A percentile compares a stretch with the other conserved stretches of the same genome.
Evolutionary conservation across 2,888 invertebrate species (phyloP).

Genomic region (Pachycephus smyrnensis): DNA sequence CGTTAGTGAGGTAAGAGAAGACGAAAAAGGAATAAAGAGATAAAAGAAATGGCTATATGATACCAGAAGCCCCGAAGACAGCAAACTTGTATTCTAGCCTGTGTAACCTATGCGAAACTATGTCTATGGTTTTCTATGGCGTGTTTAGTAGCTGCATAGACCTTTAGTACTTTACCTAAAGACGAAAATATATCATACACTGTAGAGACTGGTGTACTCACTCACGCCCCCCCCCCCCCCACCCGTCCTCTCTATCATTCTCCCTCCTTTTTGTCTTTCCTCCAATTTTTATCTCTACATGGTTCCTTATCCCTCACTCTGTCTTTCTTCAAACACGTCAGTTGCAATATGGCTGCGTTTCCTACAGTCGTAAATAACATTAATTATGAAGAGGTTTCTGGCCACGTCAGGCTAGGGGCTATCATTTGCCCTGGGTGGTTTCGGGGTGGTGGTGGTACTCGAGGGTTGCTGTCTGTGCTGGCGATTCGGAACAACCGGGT

Average conservation of each 20-base stretch:
- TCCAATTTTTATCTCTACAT: not conserved
- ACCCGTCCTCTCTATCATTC: not conserved
- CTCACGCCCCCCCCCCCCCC: not conserved
- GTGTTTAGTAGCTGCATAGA: not conserved
- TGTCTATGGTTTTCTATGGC: not conserved
- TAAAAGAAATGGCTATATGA: not conserved
- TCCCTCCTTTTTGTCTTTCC: not conserved
- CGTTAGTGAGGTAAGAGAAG: not conserved
- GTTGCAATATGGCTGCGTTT: conserved; percentile 8
- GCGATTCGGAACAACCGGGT: not conserved
- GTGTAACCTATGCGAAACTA: not conserved
- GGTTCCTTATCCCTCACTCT: not conserved
- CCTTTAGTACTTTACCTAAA: not conserved
- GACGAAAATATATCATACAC: not conserved
- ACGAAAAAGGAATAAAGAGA: not conserved
- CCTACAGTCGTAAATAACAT: conserved; percentile 24
- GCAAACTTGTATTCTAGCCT: no score
- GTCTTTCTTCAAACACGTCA: not conserved
- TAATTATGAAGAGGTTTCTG: conserved; percentile 30
- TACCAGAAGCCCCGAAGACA: not conserved
- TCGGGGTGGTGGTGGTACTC: not conserved
- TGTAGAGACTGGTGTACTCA: not conserved
- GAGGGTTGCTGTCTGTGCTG: not conserved
- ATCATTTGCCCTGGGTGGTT: conserved; percentile 22
- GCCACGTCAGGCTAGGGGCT: conserved; percentile 15